Conservation (phyloP, 2,888 invertebrate species). For the Noctua fimbriata region DNA sequence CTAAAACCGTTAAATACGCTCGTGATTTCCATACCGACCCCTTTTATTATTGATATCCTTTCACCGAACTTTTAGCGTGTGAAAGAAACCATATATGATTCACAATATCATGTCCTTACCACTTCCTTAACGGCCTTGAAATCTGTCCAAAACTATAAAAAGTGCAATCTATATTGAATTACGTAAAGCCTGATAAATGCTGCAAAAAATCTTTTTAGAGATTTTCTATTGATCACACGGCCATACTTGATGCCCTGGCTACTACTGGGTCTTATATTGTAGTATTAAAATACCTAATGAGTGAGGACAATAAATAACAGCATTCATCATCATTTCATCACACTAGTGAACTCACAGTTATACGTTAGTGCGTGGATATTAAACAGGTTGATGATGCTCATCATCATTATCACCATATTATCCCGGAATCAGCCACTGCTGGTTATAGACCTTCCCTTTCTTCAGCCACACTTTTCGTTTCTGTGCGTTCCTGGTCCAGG, state of each 20-base stretch:
- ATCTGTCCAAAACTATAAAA: constrained; percentile 71
- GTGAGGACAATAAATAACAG: not conserved
- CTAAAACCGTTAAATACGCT: not conserved
- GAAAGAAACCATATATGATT: constrained; percentile 76
- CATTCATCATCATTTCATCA: not conserved
- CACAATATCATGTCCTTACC: constrained; percentile 75
- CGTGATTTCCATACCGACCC: not conserved
- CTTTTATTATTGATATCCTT: constrained; percentile 22
- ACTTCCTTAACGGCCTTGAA: constrained; percentile 79
- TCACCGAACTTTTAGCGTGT: constrained; percentile 62
- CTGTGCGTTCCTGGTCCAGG: too few relatives aligned
- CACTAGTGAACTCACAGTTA: not conserved
- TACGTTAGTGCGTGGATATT: not conserved
- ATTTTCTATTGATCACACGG: constrained; percentile 33
- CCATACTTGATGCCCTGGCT: not conserved
- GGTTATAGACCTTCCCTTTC: too few relatives aligned
- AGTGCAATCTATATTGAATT: constrained; percentile 69
- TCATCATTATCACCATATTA: too few relatives aligned
- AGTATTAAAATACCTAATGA: not conserved
- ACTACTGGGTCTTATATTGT: not conserved
- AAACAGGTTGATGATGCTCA: not conserved
- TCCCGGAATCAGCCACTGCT: too few relatives aligned
- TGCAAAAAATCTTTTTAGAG: constrained; percentile 36
- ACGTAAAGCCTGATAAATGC: constrained; percentile 82
- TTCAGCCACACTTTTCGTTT: too few relatives aligned